A percentile compares a stretch with the other conserved stretches of the same genome.
Evolutionary conservation across 92 coral and sea anemone species (phyloP).

Genomic region (Parazoanthus swiftii): DNA sequence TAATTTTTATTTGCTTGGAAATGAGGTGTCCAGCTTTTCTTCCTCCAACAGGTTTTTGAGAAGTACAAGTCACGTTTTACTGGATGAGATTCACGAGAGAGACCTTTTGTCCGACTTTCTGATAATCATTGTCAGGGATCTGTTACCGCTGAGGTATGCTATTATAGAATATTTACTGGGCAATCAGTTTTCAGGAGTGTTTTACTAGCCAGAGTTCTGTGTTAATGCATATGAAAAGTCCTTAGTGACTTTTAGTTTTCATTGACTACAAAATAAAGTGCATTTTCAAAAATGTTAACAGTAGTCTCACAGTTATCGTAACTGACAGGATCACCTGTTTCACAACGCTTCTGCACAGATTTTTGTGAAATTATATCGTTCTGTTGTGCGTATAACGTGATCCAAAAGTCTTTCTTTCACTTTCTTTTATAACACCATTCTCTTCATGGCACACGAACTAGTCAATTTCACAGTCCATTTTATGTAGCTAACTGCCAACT

Average conservation of each 20-base stretch:
- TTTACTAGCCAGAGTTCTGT: too few relatives aligned
- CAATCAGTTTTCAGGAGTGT: background rate
- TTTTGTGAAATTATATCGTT: too few relatives aligned
- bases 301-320: background rate
- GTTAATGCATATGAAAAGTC: too few relatives aligned
- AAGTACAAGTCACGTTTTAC: constrained; percentile 81
- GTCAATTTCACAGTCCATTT: background rate
- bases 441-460: background rate
- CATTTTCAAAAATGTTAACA: too few relatives aligned
- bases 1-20: too few relatives aligned
- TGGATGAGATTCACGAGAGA: constrained; percentile 97
- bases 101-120: constrained; percentile 91
- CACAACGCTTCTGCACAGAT: background rate
- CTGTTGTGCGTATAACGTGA: background rate
- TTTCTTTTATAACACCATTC: background rate
- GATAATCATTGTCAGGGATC: constrained; percentile 83
- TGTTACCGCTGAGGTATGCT: constrained; percentile 72
- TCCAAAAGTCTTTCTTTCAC: background rate
- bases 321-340: too few relatives aligned
- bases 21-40: background rate
- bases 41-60: constrained; percentile 49
- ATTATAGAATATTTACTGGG: background rate
- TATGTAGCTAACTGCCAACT: background rate
- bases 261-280: too few relatives aligned
- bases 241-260: too few relatives aligned